Base-by-base conservation (phyloP, 2,888 invertebrate genomes). In the Ischnura elegans region DNA sequence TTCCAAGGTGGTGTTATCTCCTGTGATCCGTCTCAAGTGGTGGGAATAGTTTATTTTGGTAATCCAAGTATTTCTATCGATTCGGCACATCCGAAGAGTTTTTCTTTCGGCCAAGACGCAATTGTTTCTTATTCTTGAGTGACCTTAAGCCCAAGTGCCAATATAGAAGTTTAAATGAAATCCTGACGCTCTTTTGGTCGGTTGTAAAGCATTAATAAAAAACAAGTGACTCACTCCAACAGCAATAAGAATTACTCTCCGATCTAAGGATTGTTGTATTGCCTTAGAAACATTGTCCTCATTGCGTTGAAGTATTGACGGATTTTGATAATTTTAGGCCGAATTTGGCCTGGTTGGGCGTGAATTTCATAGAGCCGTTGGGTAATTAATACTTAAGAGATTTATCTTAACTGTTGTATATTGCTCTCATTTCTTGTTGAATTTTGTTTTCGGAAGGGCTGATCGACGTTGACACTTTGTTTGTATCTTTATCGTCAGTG, bases 41-140 rank as follows among this genome's bases (percentile, higher is more conserved):
- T 76, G 76, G 76, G 36, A 76, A 76, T 36, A 76, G 29, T 76
- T 76, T 76, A 76, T 76, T 76, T 76, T 76, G 76, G 76, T 76
- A 76, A 76, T 76, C 36, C 76, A 36, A 76, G 76, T 76, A 76
- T 86, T 86, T 25, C 21, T n/a, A 2, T n/a, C 25, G 25, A 86
- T 25, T 36, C 43, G 85, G 43, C 13, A 8, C 46, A 45, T 46
- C 0, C 19, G 6, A 42, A 86, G 10, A 21, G n/a, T 4, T 45
- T 25, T 51, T 13, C 19, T 46, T 46, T 86, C 25, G 13, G 45
- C n/a, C 45, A 45, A n/a, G 25, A 5, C 45, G 25, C 25, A 3
- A 46, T 86, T 86, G 86, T 86, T 45, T 10, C 19, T 45, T 45
- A 10, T n/a, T 86, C 46, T 86, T n/a, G 43, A 43, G 86, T 86